phyloP scores from a whole-genome alignment of 2,113 vertebrate species.

The Azemiops feae region DNA sequence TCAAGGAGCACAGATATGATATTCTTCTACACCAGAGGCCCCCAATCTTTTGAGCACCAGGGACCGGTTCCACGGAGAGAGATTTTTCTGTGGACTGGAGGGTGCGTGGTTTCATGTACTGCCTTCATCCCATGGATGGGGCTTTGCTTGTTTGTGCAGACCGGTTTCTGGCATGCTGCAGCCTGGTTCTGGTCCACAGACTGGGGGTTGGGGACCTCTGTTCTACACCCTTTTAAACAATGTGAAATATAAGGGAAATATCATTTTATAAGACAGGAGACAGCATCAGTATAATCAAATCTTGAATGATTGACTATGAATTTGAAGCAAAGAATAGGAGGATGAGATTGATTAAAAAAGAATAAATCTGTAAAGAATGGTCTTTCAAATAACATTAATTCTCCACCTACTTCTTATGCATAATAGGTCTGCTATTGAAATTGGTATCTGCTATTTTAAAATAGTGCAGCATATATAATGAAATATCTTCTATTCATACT shows the following conservation, averaged over 20 bases:
- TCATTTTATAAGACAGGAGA: slow-evolving; percentile 48
- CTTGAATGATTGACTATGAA: slow-evolving; percentile 24
- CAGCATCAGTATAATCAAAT: slow-evolving; percentile 20
- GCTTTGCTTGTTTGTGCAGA: too few species aligned
- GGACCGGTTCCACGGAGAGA: too few species aligned
- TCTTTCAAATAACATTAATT: slow-evolving; percentile 61
- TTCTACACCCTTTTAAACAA: slow-evolving; percentile 45
- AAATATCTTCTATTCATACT: slow-evolving; percentile 36
- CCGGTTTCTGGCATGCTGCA: too few species aligned
- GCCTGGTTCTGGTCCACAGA: too few species aligned
- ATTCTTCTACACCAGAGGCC: slow-evolving; percentile 31
- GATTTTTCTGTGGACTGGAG: too few species aligned
- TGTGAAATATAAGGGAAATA: slow-evolving; percentile 56
- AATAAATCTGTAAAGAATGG: neutral
- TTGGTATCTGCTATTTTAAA: slow-evolving; percentile 50
- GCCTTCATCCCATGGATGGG: too few species aligned
- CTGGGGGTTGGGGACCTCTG: too few species aligned
- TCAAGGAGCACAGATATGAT: slow-evolving; percentile 59
- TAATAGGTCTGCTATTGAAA: slow-evolving; percentile 53
- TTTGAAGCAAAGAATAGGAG: neutral
- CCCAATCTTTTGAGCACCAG: too few species aligned
- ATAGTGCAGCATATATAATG: neutral
- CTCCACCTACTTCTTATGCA: slow-evolving; percentile 34
- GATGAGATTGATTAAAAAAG: neutral
- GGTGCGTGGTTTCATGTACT: too few species aligned